phyloP scores from a whole-genome alignment of 1,140 invertebrate genomes.

The Bombus cullumanus region DNA sequence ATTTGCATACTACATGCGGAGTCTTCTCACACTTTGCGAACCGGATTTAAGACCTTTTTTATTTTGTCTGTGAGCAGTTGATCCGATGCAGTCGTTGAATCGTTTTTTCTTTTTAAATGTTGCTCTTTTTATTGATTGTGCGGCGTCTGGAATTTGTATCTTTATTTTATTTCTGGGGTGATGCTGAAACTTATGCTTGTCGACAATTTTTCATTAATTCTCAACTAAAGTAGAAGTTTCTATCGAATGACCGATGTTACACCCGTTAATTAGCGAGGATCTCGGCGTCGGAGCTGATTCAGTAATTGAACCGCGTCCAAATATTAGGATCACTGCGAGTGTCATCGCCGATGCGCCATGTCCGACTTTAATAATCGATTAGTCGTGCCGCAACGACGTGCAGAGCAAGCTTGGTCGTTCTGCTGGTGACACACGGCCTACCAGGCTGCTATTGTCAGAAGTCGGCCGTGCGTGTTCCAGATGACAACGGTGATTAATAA shows the following conservation, averaged over 20 bases:
- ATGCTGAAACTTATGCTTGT: accelerated
- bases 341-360: neutral
- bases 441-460: constrained; percentile 48
- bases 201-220: no score
- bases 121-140: no score
- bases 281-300: neutral
- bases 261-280: neutral
- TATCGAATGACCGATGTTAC: accelerated
- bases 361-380: constrained; percentile 41
- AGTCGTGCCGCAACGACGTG: constrained; percentile 7
- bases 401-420: constrained; percentile 6
- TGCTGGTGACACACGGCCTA: constrained; percentile 39
- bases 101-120: no score
- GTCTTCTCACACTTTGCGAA: neutral
- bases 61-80: neutral
- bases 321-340: neutral
- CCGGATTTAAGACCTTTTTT: neutral
- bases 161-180: accelerated
- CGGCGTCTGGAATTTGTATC: no score
- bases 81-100: neutral
- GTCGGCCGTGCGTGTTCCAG: constrained; percentile 48
- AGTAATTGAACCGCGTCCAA: neutral
- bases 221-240: no score
- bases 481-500: constrained; percentile 50
- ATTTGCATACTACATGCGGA: constrained; percentile 16